Conservation (phyloP, 2,888 invertebrate species). For the Bellardia pandia region DNA sequence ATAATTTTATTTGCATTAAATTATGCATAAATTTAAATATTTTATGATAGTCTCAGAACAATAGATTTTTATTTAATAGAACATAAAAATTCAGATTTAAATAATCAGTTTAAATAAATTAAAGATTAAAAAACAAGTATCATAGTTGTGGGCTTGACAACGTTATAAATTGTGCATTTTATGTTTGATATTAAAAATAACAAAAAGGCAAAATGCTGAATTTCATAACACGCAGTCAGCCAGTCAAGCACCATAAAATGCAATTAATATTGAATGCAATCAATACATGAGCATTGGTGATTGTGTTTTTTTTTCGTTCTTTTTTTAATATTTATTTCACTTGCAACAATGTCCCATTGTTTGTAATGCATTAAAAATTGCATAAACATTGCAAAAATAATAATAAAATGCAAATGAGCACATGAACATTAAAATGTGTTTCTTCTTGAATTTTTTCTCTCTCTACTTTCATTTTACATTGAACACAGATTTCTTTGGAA, state of each 20-base stretch:
- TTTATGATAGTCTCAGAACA: no score
- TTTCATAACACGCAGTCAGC: constrained; percentile 46
- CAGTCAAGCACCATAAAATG: constrained; percentile 58
- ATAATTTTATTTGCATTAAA: no score
- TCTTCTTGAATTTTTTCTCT: neutral
- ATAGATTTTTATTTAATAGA: neutral
- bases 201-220: constrained; percentile 24
- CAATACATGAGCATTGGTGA: constrained; percentile 37
- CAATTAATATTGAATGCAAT: constrained; percentile 62
- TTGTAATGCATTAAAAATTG: constrained; percentile 47
- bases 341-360: constrained; percentile 68
- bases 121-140: constrained; percentile 15
- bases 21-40: no score
- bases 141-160: constrained; percentile 60
- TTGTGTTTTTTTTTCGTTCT: neutral
- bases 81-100: neutral
- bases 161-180: constrained; percentile 68
- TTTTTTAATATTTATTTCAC: constrained; percentile 55
- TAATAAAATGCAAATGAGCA: constrained; percentile 61
- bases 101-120: constrained; percentile 18
- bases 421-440: constrained; percentile 49
- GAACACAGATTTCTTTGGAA: constrained; percentile 8
- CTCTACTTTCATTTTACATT: constrained; percentile 22
- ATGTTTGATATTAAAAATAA: constrained; percentile 62
- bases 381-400: constrained; percentile 24